Percentiles rank a stretch among this genome's conserved stretches.
Evolutionary conservation across 2,113 vertebrate species (phyloP).

Genomic region (Xenus cinereus): DNA sequence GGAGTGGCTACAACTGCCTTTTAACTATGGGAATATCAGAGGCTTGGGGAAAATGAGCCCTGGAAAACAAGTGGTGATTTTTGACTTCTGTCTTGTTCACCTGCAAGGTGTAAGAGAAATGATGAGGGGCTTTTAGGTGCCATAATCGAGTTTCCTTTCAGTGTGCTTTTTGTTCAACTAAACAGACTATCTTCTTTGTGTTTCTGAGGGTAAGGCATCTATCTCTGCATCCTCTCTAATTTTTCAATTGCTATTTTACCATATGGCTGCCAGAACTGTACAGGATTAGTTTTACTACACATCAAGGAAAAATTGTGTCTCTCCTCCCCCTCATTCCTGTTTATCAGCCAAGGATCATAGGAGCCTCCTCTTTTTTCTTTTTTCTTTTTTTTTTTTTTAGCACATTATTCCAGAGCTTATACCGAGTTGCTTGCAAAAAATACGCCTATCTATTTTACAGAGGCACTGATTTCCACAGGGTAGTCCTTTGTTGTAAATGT

Average conservation of each 20-base stretch:
- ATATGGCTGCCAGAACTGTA: neutral
- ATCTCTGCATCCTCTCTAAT: neutral
- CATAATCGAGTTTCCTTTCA: neutral
- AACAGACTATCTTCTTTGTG: neutral
- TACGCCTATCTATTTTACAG: neutral
- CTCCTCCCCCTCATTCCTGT: neutral
- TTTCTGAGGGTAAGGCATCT: neutral
- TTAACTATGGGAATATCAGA: neutral
- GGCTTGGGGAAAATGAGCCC: neutral
- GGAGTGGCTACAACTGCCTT: neutral
- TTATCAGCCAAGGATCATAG: neutral
- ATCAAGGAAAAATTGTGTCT: neutral
- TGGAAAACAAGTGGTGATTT: neutral
- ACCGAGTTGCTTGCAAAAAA: neutral
- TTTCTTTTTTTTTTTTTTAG: too few relatives aligned
- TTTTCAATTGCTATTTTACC: neutral
- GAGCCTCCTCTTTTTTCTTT: neutral
- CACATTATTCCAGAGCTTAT: neutral
- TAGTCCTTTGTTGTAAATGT: neutral
- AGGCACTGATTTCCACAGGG: neutral
- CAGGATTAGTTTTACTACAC: neutral
- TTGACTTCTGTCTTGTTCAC: neutral
- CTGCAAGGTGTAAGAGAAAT: neutral
- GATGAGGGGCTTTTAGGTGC: neutral
- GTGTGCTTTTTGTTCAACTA: neutral